Evolutionary conservation across 1,140 invertebrate genomes (phyloP).

Genomic region (Drosophila melanogaster): Release_6_plus_ISO1_MT NT_033777.3:27078501-27079000

Average conservation of each 20-base stretch:
- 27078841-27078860: slow-evolving; percentile 86
- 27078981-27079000: background rate
- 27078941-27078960: slow-evolving; percentile 84
- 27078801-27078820: slow-evolving; percentile 84
- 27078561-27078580: background rate
- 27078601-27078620: background rate
- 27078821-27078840: slow-evolving; percentile 85
- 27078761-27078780: slow-evolving; percentile 78
- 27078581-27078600: background rate
- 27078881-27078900: slow-evolving; percentile 86
- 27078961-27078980: background rate
- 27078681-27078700: slow-evolving; percentile 59
- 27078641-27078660: slow-evolving; percentile 5
- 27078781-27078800: slow-evolving; percentile 72
- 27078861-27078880: slow-evolving; percentile 86
- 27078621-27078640: background rate
- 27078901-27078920: slow-evolving; percentile 85
- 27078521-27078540: slow-evolving; percentile 26
- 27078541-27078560: slow-evolving; percentile 36
- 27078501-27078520: slow-evolving; percentile 29
- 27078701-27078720: slow-evolving; percentile 66
- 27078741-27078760: slow-evolving; percentile 73
- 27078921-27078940: slow-evolving; percentile 83
- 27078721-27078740: slow-evolving; percentile 67
- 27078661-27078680: slow-evolving; percentile 48